Evolutionary conservation across 2,797 vertebrate genomes (phyloP).

Genomic region (Threskiornis aethiopicus): DNA sequence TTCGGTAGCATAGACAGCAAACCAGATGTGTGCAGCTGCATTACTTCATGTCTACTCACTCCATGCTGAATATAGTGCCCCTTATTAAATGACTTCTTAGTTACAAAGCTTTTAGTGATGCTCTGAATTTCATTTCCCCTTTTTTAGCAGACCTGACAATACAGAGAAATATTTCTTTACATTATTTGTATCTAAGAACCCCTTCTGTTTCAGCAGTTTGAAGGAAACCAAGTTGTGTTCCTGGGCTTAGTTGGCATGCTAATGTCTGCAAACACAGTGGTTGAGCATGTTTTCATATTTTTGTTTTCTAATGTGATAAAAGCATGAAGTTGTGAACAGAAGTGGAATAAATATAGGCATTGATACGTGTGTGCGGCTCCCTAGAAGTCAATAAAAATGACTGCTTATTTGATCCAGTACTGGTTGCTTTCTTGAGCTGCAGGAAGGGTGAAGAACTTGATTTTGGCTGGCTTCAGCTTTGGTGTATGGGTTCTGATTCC

Average conservation of each 20-base stretch:
- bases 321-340: neutral
- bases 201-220: neutral
- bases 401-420: neutral
- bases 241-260: neutral
- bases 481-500: neutral
- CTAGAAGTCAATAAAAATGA: neutral
- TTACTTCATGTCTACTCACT: neutral
- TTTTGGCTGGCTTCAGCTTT: neutral
- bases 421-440: neutral
- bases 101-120: neutral
- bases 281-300: neutral
- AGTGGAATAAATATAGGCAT: neutral
- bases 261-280: neutral
- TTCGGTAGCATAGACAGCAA: neutral
- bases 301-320: neutral
- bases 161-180: neutral
- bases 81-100: neutral
- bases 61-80: neutral
- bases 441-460: neutral
- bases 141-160: neutral
- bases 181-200: neutral
- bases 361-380: neutral
- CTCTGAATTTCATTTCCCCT: neutral
- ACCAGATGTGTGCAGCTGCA: constrained; percentile 9
- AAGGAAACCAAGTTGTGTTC: neutral